A percentile compares a stretch with the other conserved stretches of the same genome.
Conservation (phyloP, 30 jellyfish, hydroid and myxozoan genomes). For the Turritopsis rubra region DNA sequence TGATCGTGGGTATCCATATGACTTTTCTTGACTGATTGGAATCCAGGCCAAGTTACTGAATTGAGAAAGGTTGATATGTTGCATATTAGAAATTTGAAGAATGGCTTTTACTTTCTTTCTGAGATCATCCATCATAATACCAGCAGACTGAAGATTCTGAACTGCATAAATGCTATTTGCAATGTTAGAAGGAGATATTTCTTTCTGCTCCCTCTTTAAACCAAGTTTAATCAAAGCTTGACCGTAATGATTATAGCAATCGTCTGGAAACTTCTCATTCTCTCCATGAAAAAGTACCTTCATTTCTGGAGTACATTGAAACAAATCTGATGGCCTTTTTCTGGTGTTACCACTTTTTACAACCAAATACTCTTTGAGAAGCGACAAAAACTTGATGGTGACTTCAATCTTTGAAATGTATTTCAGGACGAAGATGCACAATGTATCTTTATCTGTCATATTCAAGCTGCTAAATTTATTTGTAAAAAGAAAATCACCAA, state of each 20-base stretch:
- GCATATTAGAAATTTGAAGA: background rate
- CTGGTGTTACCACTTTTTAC: slow-evolving; percentile 23
- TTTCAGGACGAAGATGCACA: slow-evolving; percentile 20
- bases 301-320: slow-evolving; percentile 19
- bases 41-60: slow-evolving; percentile 21
- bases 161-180: background rate
- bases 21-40: slow-evolving; percentile 29
- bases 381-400: background rate
- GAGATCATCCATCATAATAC: background rate
- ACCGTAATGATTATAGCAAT: background rate
- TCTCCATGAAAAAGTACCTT: slow-evolving; percentile 28
- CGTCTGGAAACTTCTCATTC: slow-evolving; percentile 40
- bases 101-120: background rate
- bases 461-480: background rate
- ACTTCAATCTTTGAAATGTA: background rate
- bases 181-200: slow-evolving; percentile 30
- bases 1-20: slow-evolving; percentile 35
- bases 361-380: slow-evolving; percentile 12
- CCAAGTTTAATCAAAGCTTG: slow-evolving; percentile 31
- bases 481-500: background rate
- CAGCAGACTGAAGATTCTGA: background rate
- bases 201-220: slow-evolving; percentile 19
- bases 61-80: background rate
- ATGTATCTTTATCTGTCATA: background rate
- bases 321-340: slow-evolving; percentile 29